A percentile compares a stretch with the other conserved stretches of the same genome.
phyloP scores from a whole-genome alignment of 2,888 invertebrate genomes.

The Ochlodes sylvanus region DNA sequence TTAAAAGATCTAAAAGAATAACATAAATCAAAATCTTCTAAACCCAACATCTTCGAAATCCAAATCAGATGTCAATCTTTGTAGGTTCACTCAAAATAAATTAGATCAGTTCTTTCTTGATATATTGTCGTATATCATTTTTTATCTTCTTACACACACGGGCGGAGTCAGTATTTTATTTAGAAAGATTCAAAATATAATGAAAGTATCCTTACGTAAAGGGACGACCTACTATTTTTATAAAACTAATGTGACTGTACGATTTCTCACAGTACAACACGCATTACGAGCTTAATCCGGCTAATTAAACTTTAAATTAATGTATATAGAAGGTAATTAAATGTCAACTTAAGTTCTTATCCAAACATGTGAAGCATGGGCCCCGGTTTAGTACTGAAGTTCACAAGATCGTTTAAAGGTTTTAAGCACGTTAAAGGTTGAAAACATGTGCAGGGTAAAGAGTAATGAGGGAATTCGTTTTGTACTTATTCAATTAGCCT shows the following conservation, averaged over 20 bases:
- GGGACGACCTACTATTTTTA: neutral
- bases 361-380: neutral
- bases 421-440: constrained; percentile 22
- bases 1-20: no score
- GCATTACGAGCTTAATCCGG: neutral
- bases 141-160: no score
- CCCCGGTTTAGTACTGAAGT: constrained; percentile 5
- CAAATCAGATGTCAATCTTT: no score
- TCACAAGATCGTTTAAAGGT: constrained; percentile 16
- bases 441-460: constrained; percentile 18
- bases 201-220: no score
- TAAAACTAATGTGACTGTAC: neutral
- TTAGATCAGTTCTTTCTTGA: no score
- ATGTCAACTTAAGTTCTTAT: constrained; percentile 12
- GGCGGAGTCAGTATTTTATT: no score
- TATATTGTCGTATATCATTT: no score
- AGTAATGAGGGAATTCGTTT: constrained; percentile 14
- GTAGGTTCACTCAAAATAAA: no score
- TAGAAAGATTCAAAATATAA: neutral
- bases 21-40: no score
- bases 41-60: no score
- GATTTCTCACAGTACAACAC: constrained; percentile 1
- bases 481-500: constrained; percentile 7
- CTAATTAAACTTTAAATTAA: constrained; percentile 9
- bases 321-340: constrained; percentile 4